Base-by-base conservation (phyloP, 2,113 vertebrate species). In the Rhizomys pruinosus region DNA sequence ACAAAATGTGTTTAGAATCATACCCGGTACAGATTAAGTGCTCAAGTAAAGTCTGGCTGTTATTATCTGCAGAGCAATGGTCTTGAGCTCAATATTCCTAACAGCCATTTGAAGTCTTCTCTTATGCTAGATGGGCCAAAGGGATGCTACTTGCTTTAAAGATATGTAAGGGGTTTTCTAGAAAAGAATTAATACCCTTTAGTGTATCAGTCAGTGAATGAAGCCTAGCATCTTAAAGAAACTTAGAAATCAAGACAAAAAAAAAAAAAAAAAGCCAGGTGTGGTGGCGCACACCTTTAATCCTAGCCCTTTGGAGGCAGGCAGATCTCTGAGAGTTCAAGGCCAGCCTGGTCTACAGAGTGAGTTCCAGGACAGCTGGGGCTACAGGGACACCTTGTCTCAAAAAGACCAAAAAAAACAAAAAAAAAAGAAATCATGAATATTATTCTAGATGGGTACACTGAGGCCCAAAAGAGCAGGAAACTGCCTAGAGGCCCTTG, bases 181-280 rank as follows among this genome's bases (percentile, higher is more conserved):
- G 78, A 52, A 94, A 93, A 89, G 86, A 86, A 89, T 72, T 87
- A 92, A 68, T 16, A 57, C 20, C 81, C 22, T 20, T 73, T 61
- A 85, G 78, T 4, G 17, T 69, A 59, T 81, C n/a, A 87, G 69
- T 80, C 68, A 52, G 9, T 47, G 55, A 78, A 92, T 13, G 84
- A 85, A 61, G 59, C 42, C 76, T 86, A 25, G 90, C 71, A 68
- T 68, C 84, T 90, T 59, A 89, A 86, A 29, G 63, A 95, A 91
- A 42, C 68, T 94, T 92, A 25, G 59, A 82, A 82, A n/a, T n/a
- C n/a, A n/a, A n/a, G n/a, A n/a, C n/a, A n/a, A n/a, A n/a, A n/a
- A n/a, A n/a, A n/a, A n/a, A n/a, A n/a, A n/a, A n/a, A n/a, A n/a
- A n/a, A n/a, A n/a, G n/a, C n/a, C n/a, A n/a, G n/a, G n/a, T n/a